Evolutionary conservation across 2,797 vertebrate genomes (phyloP), one percentile per base, ranked within the genome.

Genomic region (Podarcis siculus): DNA sequence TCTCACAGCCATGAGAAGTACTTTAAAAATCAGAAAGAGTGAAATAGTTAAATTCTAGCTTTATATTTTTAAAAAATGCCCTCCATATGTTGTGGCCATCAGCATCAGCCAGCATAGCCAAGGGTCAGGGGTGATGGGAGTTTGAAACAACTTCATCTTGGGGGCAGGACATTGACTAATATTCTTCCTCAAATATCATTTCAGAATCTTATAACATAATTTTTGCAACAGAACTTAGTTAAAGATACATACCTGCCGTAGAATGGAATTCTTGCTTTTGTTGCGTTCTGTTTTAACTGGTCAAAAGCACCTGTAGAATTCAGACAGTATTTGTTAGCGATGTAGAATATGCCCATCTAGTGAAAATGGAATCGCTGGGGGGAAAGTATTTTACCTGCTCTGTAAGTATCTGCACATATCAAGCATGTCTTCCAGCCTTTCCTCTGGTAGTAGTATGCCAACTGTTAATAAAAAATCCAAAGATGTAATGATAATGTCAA

Each of bases 351-450:
- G 42, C 82, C 86, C 35, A 71, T 4, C 4, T 21, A 87, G 88
- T 76, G 87, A 91, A 92, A 94, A 86, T 42, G 69, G 87, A 92
- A 37, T 88, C 87, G 87, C 69, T 13, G 49, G 49, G 49, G 49
- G 49, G 13, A 30, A 82, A 94, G 89, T 89, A 85, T 66, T 87
- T 93, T 96, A 99, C 99, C 99, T 94, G 99, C 99, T 98, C 99
- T 98, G 97, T 99, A 99, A 73, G 99, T 99, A 95, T 99, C 99
- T 10, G 99, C 99, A 95, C 99, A 99, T 97, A 99, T 99, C 95
- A 99, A 97, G 95, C 98, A 99, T 0, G 98, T 99, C 96, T 99
- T 99, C 99, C 99, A 99, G 89, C 99, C 99, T 97, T 99, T 99
- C 94, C 98, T 98, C 97, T 99, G 99, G 96, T 98, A 99, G 94